Conservation (phyloP, 2,113 vertebrate species). For the Oreochromis spilurus region DNA sequence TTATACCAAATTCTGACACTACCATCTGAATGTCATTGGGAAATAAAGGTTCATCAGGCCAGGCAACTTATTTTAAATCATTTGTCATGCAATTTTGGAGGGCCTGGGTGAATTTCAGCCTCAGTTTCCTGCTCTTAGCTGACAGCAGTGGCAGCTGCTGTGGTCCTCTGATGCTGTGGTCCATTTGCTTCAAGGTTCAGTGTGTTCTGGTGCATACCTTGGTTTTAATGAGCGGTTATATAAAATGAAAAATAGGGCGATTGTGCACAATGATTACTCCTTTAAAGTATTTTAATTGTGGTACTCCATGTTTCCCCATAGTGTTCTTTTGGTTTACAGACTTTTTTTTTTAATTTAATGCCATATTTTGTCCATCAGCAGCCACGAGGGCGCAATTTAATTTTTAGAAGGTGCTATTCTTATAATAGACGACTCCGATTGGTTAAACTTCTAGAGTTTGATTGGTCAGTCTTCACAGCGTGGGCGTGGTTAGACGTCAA, state of each 20-base stretch:
- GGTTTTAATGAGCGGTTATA: not conserved
- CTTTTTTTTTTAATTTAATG: accelerated
- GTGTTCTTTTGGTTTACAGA: not conserved
- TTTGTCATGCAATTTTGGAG: not conserved
- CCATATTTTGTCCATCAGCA: not conserved
- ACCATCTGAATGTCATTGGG: not conserved
- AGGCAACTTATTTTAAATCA: not conserved
- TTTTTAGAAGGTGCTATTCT: not conserved
- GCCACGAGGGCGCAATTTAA: slow-evolving; percentile 3
- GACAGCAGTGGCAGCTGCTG: not conserved
- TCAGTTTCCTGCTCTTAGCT: not conserved
- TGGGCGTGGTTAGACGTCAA: slow-evolving; percentile 38
- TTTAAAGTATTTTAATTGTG: not conserved
- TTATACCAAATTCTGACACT: not conserved
- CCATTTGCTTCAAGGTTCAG: not conserved
- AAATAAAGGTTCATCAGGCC: not conserved
- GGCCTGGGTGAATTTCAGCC: not conserved
- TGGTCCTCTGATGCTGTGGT: not conserved
- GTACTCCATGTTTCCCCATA: not conserved
- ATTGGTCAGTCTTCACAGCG: slow-evolving; percentile 12
- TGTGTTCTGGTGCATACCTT: not conserved
- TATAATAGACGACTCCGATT: not conserved
- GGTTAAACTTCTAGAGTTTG: not conserved
- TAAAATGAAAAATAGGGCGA: not conserved
- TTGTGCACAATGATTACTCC: not conserved